phyloP scores from a whole-genome alignment of 2,888 invertebrate genomes.

The Syrista parreyssii region DNA sequence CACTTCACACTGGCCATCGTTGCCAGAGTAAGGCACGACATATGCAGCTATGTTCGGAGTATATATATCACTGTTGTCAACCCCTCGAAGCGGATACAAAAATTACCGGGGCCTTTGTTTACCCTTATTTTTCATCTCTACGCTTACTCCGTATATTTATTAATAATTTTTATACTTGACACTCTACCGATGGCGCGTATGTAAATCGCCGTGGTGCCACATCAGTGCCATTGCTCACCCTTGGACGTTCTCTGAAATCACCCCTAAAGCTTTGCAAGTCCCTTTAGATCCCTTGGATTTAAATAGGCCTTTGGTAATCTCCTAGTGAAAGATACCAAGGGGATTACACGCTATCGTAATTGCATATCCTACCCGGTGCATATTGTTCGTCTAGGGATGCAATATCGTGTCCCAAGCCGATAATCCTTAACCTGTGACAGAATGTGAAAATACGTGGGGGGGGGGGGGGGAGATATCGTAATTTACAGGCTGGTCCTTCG shows the following conservation, averaged over 20 bases:
- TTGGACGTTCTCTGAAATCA: background rate
- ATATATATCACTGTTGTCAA: slow-evolving; percentile 53
- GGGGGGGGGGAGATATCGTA: background rate
- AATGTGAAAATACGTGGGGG: background rate
- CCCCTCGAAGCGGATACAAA: slow-evolving; percentile 46
- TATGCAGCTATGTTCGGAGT: slow-evolving; percentile 30
- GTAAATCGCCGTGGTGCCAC: background rate
- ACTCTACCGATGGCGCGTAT: background rate
- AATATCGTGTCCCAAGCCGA: background rate
- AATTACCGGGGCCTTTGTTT: slow-evolving; percentile 56
- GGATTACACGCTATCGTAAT: background rate
- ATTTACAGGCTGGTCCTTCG: background rate
- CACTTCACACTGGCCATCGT: slow-evolving; percentile 3
- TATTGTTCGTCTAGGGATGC: background rate
- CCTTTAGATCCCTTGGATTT: background rate
- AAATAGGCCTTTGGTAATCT: background rate
- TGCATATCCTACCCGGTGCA: background rate
- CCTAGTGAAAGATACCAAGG: background rate
- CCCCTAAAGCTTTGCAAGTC: background rate
- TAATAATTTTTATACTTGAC: background rate
- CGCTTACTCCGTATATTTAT: background rate
- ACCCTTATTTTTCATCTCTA: slow-evolving; percentile 46
- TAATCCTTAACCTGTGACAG: background rate
- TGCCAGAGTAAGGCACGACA: slow-evolving; percentile 36
- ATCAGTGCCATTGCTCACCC: background rate